Conservation (phyloP, 2,888 invertebrate species). For the Cheiracanthium punctorium region DNA sequence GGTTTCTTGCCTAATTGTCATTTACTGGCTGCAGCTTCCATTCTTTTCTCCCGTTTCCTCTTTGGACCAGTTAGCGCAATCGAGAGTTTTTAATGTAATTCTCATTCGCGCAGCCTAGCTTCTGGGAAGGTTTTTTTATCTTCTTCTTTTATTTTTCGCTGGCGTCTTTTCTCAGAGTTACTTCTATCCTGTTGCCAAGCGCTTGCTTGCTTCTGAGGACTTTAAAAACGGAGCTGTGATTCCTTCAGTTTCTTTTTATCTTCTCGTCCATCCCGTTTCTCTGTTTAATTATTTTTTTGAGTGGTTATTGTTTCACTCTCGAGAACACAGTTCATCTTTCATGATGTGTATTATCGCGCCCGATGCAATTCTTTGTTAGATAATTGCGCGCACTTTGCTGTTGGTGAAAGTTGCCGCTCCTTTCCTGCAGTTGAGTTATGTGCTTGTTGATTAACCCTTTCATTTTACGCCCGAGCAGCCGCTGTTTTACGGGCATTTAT, state of each 20-base stretch:
- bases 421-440: background rate
- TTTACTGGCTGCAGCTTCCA: conserved; percentile 29
- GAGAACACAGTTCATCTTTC: background rate
- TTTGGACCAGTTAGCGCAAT: conserved; percentile 45
- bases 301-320: background rate
- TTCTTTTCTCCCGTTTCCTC: conserved; percentile 51
- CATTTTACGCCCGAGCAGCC: background rate
- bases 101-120: conserved; percentile 15
- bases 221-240: background rate
- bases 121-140: conserved; percentile 28
- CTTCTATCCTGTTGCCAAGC: conserved; percentile 18
- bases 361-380: background rate
- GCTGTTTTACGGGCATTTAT: background rate
- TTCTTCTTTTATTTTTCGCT: too few relatives aligned
- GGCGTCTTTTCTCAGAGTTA: background rate
- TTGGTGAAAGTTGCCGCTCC: background rate
- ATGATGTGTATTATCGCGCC: background rate
- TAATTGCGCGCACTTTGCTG: background rate
- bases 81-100: conserved; percentile 65
- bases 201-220: background rate
- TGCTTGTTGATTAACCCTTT: background rate
- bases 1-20: conserved; percentile 63
- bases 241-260: background rate
- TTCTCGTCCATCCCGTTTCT: background rate
- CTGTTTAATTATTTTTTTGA: background rate